Percentiles rank a stretch among this genome's conserved stretches.
phyloP scores from a whole-genome alignment of 2,113 vertebrate genomes.

The Cettia cetti region DNA sequence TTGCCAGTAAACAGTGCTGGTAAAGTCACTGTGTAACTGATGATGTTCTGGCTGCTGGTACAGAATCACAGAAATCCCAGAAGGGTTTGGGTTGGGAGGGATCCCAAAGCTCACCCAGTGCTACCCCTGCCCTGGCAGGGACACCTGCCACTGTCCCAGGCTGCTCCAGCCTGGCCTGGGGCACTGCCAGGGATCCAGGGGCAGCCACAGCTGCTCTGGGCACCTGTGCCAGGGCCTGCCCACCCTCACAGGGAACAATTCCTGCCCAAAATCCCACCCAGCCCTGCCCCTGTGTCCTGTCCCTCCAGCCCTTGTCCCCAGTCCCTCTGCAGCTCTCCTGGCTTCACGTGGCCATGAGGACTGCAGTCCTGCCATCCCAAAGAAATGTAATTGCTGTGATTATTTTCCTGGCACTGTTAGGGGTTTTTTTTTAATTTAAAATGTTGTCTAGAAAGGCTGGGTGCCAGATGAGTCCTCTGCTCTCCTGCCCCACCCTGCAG shows the following conservation, averaged over 20 bases:
- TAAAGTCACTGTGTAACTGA: background rate
- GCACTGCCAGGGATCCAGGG: background rate
- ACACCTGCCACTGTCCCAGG: background rate
- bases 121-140: background rate
- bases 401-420: background rate
- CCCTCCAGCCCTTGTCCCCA: background rate
- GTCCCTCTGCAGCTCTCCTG: background rate
- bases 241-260: background rate
- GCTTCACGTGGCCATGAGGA: background rate
- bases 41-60: background rate
- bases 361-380: background rate
- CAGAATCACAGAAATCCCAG: background rate
- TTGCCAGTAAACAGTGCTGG: background rate
- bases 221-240: background rate
- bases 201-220: background rate
- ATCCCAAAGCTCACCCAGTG: background rate
- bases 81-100: background rate
- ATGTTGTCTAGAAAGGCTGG: background rate
- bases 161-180: background rate
- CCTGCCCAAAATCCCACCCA: background rate
- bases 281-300: background rate
- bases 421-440: background rate
- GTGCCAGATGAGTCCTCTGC: background rate
- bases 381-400: background rate
- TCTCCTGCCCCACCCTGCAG: background rate